Base-by-base conservation (phyloP, 2,888 invertebrate genomes). In the Carcina quercana region DNA sequence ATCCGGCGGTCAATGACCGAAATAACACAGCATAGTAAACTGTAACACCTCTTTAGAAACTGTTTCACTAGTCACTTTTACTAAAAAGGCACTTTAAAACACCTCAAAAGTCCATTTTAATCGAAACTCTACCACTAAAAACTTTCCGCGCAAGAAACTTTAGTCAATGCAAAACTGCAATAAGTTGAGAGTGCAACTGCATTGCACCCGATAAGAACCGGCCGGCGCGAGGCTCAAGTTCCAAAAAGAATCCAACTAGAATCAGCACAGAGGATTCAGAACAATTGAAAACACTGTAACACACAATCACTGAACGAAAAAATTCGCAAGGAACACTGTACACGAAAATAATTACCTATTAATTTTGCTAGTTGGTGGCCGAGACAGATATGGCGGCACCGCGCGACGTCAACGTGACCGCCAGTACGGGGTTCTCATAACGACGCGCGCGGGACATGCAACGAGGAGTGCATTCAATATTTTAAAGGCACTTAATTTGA, bases 371-470 rank as follows among this genome's bases (percentile, higher is more conserved):
- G 76, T 79, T 82, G 83, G 78, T 82, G 82, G 78, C 85, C 84
- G 83, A 84, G 85, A 85, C 85, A 87, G 87, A 87, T 88, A 88
- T 88, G 88, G 88, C 88, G 88, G 87, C 86, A 83, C 80, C 74
- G 84, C 86, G 80, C 85, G 86, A 87, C 87, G 87, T 87, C 87
- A 87, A 87, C 87, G 87, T 87, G 86, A 86, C 86, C 86, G 83
- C 86, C 85, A 79, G 82, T 87, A 86, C 88, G 89, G 89, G 90
- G 89, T 89, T 87, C 88, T 89, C 89, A 88, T 86, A 88, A 87
- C 87, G 89, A 90, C 90, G 91, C 91, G 89, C 89, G 90, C 87
- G 88, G 89, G 86, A 82, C 69, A 75, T 87, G 87, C 86, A 86
- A 87, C 86, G 87, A 87, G 85, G 84, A 85, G 83, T 85, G 84